Conservation (phyloP, 2,113 vertebrate genomes). For the Desmodus rotundus region DNA sequence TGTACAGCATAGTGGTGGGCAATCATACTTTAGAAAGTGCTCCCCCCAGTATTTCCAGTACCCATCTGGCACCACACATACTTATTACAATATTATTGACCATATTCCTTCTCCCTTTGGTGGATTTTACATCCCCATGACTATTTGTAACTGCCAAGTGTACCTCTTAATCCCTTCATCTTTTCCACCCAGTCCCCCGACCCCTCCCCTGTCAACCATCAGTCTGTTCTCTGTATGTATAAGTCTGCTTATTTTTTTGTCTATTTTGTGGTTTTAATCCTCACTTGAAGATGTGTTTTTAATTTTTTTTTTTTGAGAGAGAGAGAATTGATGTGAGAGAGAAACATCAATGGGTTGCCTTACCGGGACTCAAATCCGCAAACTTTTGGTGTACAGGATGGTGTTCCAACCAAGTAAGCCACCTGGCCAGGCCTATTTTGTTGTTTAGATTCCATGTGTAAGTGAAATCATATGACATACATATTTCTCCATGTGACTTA, state of each 20-base stretch:
- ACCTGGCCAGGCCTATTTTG: background rate
- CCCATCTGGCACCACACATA: background rate
- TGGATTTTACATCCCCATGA: background rate
- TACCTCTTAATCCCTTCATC: background rate
- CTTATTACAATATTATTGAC: background rate
- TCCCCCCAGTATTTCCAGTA: background rate
- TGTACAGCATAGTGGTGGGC: background rate
- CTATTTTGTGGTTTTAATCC: background rate
- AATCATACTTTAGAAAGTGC: background rate
- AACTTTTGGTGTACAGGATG: too few relatives aligned
- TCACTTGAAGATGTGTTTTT: too few relatives aligned
- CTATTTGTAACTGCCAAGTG: background rate
- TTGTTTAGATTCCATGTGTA: background rate
- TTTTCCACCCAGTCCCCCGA: background rate
- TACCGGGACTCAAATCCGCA: too few relatives aligned
- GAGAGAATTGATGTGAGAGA: too few relatives aligned
- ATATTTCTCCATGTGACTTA: background rate
- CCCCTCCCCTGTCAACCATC: background rate
- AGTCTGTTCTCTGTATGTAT: background rate
- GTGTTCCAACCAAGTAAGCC: too few relatives aligned
- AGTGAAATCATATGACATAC: background rate
- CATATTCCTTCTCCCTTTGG: background rate
- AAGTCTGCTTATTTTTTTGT: background rate
- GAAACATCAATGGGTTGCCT: too few relatives aligned
- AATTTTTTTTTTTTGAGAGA: too few relatives aligned